These are phyloP conservation scores for Clarias fuscus DNA, from an alignment of 2,797 vertebrate species.

Conservation along the genomic window DNA sequence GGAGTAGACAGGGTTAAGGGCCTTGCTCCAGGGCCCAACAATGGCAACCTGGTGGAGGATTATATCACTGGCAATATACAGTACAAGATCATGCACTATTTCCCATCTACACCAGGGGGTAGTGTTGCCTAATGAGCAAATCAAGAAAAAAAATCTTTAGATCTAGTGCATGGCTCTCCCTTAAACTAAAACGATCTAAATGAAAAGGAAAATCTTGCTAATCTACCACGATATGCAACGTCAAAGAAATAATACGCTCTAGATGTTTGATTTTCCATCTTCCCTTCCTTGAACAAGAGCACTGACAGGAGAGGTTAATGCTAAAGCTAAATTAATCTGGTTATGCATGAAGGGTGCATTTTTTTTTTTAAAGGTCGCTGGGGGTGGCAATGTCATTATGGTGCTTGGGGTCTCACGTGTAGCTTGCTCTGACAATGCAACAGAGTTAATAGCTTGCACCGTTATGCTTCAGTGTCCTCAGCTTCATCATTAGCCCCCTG, in stretches of 20 bases:
- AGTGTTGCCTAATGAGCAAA: slow-evolving; percentile 22
- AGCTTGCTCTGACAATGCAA: slow-evolving; percentile 19
- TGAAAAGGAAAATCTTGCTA: background rate
- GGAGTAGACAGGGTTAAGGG: no score
- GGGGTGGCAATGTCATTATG: background rate
- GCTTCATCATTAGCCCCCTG: slow-evolving; percentile 43
- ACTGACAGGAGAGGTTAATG: background rate
- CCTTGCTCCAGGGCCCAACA: no score
- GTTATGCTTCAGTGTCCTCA: slow-evolving; percentile 27
- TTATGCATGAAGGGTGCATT: slow-evolving; percentile 23
- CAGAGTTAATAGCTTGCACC: slow-evolving; percentile 34
- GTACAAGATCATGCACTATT: background rate
- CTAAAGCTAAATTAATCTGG: slow-evolving; percentile 39
- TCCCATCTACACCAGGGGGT: slow-evolving; percentile 35
- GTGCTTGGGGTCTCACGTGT: slow-evolving; percentile 24
- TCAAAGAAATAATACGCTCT: slow-evolving; percentile 9
- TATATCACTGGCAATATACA: no score
- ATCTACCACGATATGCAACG: background rate
- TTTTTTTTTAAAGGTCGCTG: background rate
- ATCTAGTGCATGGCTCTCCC: background rate
- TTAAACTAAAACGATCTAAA: background rate
- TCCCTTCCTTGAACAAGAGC: background rate
- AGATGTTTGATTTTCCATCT: background rate
- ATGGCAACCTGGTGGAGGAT: no score
- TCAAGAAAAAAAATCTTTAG: background rate